These are phyloP conservation scores for Sarcophilus harrisii DNA, from an alignment of 2,797 vertebrate genomes.

Conservation along the genomic window DNA sequence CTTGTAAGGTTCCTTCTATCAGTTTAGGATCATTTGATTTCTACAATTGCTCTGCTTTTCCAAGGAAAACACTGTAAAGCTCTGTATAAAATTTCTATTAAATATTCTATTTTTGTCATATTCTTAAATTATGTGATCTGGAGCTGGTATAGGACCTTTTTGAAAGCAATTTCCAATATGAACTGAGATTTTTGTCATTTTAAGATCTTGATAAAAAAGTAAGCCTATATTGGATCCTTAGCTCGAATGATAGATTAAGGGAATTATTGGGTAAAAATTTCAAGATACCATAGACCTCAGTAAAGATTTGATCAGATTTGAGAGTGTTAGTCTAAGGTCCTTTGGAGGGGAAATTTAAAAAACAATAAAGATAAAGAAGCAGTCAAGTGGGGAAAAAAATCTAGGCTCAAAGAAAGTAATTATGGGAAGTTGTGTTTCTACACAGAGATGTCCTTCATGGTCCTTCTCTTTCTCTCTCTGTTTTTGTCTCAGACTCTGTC, in stretches of 20 bases:
- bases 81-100: slow-evolving; percentile 4
- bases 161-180: neutral
- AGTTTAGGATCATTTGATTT: slow-evolving; percentile 16
- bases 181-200: neutral
- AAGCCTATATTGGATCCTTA: neutral
- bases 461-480: neutral
- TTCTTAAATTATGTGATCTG: neutral
- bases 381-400: neutral
- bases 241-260: neutral
- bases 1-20: neutral
- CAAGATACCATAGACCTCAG: neutral
- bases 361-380: slow-evolving; percentile 1
- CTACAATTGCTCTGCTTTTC: neutral
- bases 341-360: neutral
- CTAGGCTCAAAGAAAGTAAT: neutral
- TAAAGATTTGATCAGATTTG: slow-evolving; percentile 14
- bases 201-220: neutral
- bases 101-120: neutral
- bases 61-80: neutral
- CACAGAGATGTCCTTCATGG: neutral
- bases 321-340: neutral
- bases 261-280: neutral
- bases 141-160: neutral
- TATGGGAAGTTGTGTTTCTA: rapidly evolving
- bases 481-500: too few relatives aligned